Conservation (phyloP, 2,888 invertebrate species). For the Campaea margaritaria region DNA sequence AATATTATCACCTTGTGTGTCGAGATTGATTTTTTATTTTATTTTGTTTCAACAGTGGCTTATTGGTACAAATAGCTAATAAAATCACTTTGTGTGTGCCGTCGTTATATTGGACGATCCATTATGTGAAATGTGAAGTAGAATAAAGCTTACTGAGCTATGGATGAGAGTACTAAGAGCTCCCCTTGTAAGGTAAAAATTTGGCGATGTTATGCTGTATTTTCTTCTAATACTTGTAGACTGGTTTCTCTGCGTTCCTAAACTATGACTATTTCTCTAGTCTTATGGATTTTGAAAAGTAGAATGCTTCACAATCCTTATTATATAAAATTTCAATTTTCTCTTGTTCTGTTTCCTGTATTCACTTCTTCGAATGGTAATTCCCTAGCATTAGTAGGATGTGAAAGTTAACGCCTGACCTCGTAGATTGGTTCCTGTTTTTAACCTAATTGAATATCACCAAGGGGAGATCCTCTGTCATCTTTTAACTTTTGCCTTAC, state of each 20-base stretch:
- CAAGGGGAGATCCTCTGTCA: constrained; percentile 47
- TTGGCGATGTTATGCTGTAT: constrained; percentile 62
- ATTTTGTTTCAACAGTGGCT: constrained; percentile 79
- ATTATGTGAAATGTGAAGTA: constrained; percentile 78
- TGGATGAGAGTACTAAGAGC: constrained; percentile 80
- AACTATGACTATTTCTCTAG: constrained; percentile 34
- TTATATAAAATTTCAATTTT: constrained; percentile 12
- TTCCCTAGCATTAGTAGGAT: constrained; percentile 14
- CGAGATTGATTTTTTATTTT: constrained; percentile 79
- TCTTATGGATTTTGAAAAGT: constrained; percentile 19
- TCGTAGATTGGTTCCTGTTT: constrained; percentile 27
- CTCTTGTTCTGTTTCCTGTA: constrained; percentile 13
- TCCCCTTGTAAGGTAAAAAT: constrained; percentile 83
- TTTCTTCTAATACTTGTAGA: constrained; percentile 50
- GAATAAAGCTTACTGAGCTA: constrained; percentile 70
- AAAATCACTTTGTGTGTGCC: constrained; percentile 73
- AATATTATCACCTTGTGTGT: constrained; percentile 77
- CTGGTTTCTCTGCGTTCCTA: constrained; percentile 44
- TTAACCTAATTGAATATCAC: constrained; percentile 21
- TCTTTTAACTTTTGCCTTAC: constrained; percentile 20
- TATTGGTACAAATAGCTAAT: constrained; percentile 78
- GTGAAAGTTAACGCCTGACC: constrained; percentile 29
- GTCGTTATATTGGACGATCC: constrained; percentile 69
- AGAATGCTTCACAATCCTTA: constrained; percentile 28
- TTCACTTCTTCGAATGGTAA: constrained; percentile 4